Evolutionary conservation across 2,113 vertebrate species (phyloP).

Genomic region (Mustelus asterias): DNA sequence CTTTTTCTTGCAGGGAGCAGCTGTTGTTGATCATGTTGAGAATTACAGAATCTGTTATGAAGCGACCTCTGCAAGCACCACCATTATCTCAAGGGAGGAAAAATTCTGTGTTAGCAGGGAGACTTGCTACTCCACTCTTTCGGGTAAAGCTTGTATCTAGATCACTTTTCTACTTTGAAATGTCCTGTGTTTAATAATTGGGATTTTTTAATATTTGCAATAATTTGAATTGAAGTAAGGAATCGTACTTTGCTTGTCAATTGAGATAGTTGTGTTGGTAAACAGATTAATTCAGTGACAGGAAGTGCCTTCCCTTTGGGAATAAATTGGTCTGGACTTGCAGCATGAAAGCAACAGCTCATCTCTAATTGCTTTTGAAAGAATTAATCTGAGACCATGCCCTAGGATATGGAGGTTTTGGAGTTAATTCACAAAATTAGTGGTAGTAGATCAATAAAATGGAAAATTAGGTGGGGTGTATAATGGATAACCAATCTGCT

Average conservation of each 20-base stretch:
- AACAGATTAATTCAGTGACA: neutral
- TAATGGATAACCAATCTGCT: neutral
- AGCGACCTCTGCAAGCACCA: slow-evolving; percentile 85
- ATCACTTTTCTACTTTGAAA: slow-evolving; percentile 8
- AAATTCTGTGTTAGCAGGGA: slow-evolving; percentile 82
- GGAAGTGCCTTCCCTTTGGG: neutral
- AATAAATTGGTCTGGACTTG: neutral
- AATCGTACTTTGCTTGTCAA: neutral
- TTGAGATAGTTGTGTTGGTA: neutral
- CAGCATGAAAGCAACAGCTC: neutral
- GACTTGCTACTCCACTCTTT: slow-evolving; percentile 90
- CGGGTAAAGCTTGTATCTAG: slow-evolving; percentile 61
- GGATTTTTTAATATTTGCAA: neutral
- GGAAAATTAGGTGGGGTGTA: neutral
- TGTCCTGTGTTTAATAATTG: neutral
- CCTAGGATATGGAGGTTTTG: neutral
- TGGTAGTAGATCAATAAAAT: neutral
- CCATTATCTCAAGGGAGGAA: slow-evolving; percentile 82
- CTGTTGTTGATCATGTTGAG: slow-evolving; percentile 88
- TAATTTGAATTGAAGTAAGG: neutral
- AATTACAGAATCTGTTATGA: slow-evolving; percentile 95
- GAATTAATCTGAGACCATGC: neutral
- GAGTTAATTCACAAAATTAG: neutral
- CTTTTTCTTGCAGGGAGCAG: slow-evolving; percentile 75
- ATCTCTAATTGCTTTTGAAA: neutral